Conservation (phyloP, 23 tunicate genomes). For the Trididemnum clinides region DNA sequence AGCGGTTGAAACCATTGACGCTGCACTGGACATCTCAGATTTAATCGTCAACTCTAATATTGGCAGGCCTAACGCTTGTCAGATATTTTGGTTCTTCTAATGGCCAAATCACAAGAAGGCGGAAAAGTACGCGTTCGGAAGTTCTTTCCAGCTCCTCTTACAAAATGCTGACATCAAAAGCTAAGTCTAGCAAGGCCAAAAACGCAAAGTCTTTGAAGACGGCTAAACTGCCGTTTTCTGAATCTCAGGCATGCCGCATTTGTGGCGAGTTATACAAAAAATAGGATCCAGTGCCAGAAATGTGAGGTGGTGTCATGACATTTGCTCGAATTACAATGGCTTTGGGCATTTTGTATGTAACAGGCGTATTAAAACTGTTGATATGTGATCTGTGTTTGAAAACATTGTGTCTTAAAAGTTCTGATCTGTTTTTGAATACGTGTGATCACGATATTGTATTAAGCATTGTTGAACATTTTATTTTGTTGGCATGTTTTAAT, state of each 20-base stretch:
- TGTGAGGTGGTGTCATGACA: background rate
- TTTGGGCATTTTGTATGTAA: background rate
- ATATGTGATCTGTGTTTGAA: background rate
- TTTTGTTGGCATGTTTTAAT: background rate
- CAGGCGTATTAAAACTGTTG: background rate
- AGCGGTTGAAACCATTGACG: no score
- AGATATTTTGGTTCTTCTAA: background rate
- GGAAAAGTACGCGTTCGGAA: background rate
- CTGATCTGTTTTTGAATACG: no score
- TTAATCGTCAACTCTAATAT: no score
- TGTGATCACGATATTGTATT: no score
- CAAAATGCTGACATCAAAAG: background rate
- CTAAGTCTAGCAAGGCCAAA: background rate
- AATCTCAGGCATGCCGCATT: background rate
- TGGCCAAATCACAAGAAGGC: background rate
- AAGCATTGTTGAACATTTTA: no score
- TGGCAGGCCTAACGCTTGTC: no score
- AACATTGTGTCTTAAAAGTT: background rate
- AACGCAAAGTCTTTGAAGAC: background rate
- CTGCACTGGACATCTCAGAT: no score
- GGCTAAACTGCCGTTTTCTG: background rate
- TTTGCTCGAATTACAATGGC: background rate
- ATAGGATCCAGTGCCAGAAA: background rate
- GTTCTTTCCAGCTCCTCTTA: background rate
- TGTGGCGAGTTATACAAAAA: background rate